Base-by-base conservation (phyloP, 1,140 invertebrate genomes). In the Grapholita molesta region DNA sequence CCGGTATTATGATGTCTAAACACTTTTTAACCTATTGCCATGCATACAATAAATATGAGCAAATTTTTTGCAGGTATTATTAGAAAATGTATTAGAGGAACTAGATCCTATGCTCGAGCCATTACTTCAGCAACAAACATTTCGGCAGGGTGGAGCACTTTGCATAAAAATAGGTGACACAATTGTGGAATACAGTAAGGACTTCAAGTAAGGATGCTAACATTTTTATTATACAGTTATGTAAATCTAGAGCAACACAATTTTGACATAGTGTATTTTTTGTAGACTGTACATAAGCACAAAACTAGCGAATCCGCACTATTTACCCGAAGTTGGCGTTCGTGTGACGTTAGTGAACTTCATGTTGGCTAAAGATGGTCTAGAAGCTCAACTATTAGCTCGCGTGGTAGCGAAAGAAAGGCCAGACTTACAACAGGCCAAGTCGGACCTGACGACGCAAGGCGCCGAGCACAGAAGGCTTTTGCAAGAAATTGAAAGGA, bases 331-430 rank as follows among this genome's bases (percentile, higher is more conserved):
- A 92, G 95, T 97, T 11, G 95, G 97, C 0, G 97, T 98, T 0
- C 98, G 98, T 89, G 97, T 99, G 1, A 98, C 97, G 0, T 80
- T 99, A n/a, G 90, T 99, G 2, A 99, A 99, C 90, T 99, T 99
- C 80, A 96, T 96, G 94, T 96, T 99, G 72, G 99, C 98, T 0
- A 94, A 95, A 15, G 96, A 96, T 66, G 98, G 98, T n/a, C 87
- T 99, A 6, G 94, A 97, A 90, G 97, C 98, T 87, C 98, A 99
- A 88, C 90, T 99, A 18, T 85, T 99, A 21, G 96, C 97, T 24
- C 97, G 98, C 72, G 97, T 98, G 0, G 97, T 99, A 3, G 97
- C 97, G 0, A 95, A 96, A 72, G 98, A 99, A 88, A 93, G 97
- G 53, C 98, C 98, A 0, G 97, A 99, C 86, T 91, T 99, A 64